phyloP scores from a whole-genome alignment of 1,140 invertebrate genomes.

The Procambarus clarkii region DNA sequence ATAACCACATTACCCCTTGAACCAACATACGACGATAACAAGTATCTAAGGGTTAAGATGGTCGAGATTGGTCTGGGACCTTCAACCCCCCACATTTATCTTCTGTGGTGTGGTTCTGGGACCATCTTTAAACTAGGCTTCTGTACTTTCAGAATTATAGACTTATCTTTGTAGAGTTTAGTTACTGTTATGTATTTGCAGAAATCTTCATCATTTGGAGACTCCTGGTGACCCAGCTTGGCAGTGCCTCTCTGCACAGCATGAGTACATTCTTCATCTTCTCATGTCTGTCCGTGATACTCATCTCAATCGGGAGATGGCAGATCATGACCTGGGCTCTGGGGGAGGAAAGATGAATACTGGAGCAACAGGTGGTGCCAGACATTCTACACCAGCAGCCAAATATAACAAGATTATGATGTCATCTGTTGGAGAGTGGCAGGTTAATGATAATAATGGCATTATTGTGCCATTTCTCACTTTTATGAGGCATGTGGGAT shows the following conservation, averaged over 20 bases:
- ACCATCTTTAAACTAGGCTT: no score
- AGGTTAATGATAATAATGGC: constrained; percentile 28
- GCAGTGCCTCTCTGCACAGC: constrained; percentile 89
- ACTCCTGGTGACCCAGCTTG: constrained; percentile 91
- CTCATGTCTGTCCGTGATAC: constrained; percentile 81
- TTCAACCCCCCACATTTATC: no score
- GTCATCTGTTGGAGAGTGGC: constrained; percentile 70
- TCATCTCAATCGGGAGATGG: constrained; percentile 76
- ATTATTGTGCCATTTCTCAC: no score
- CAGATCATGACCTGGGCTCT: constrained; percentile 67
- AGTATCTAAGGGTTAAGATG: no score
- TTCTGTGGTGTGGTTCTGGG: no score
- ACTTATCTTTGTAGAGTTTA: not conserved
- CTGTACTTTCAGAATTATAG: no score
- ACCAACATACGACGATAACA: no score
- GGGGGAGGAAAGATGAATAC: constrained; percentile 19
- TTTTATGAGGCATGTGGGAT: no score
- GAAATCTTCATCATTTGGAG: constrained; percentile 80
- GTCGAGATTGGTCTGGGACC: no score
- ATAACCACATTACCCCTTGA: no score
- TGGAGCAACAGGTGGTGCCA: constrained; percentile 18
- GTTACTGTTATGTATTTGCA: constrained; percentile 72
- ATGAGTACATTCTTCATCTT: constrained; percentile 83
- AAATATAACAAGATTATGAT: constrained; percentile 72
- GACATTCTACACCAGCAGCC: constrained; percentile 66